A percentile compares a stretch with the other conserved stretches of the same genome.
phyloP scores from a whole-genome alignment of 2,113 vertebrate species.

The Paratilapia polleni region DNA sequence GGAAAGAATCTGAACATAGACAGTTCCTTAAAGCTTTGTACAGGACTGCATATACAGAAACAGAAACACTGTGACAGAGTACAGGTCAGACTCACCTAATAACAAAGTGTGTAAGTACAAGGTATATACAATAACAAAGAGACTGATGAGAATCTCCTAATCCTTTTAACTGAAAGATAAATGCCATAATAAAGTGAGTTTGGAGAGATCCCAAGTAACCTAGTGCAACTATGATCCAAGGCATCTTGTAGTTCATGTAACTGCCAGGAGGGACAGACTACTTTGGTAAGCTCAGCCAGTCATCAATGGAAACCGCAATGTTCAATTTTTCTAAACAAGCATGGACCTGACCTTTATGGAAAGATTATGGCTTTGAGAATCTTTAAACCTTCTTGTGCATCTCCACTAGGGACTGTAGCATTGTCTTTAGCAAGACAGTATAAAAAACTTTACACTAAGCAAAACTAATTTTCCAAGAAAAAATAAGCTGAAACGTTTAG shows the following conservation, averaged over 20 bases:
- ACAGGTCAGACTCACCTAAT: neutral
- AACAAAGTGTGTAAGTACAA: neutral
- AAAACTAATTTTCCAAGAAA: neutral
- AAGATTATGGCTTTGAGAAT: neutral
- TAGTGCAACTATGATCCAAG: neutral
- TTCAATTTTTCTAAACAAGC: neutral
- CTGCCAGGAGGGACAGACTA: neutral
- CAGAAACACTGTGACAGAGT: neutral
- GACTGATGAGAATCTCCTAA: neutral
- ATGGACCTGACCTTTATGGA: neutral
- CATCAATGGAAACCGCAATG: neutral
- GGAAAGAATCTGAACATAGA: neutral
- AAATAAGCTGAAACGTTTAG: neutral
- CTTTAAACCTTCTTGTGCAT: neutral
- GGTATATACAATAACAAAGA: neutral
- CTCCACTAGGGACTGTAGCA: neutral
- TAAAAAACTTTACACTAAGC: neutral
- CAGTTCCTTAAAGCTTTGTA: neutral
- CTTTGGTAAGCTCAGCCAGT: neutral
- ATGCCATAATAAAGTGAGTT: neutral
- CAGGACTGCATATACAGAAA: fast-evolving
- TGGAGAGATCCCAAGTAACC: neutral
- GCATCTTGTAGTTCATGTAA: neutral
- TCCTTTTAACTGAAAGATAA: neutral
- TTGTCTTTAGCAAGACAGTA: neutral